Percentiles rank a stretch among this genome's conserved stretches.
These are phyloP conservation scores for Gasteruption jaculator DNA, from an alignment of 2,888 invertebrate genomes.

Conservation along the genomic window DNA sequence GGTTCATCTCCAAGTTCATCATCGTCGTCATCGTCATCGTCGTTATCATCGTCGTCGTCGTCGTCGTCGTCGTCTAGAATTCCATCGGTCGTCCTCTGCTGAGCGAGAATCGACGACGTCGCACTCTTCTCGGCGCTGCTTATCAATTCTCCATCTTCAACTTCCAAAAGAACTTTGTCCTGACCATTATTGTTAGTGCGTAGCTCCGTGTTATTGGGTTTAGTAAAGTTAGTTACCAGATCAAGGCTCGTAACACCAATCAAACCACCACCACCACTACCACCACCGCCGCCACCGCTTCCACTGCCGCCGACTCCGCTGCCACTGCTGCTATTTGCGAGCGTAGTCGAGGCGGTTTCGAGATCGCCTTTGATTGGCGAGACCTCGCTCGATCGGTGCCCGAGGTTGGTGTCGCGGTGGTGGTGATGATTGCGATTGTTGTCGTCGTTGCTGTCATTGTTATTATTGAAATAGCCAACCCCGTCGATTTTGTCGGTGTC, in stretches of 20 bases:
- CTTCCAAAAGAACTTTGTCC: constrained; percentile 21
- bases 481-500: constrained; percentile 21
- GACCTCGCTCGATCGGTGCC: constrained; percentile 24
- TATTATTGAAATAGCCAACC: constrained; percentile 33
- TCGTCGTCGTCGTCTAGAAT: constrained; percentile 26
- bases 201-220: constrained; percentile 40
- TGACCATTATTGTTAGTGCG: constrained; percentile 40
- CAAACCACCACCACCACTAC: constrained; percentile 24
- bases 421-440: constrained; percentile 20
- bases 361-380: constrained; percentile 26
- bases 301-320: constrained; percentile 2
- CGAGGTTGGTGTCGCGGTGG: constrained; percentile 10
- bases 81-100: constrained; percentile 20
- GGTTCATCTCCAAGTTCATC: neutral
- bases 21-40: neutral
- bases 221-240: constrained; percentile 39
- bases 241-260: constrained; percentile 28
- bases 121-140: constrained; percentile 8
- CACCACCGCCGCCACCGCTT: constrained; percentile 2
- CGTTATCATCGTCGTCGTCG: constrained; percentile 20
- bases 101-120: constrained; percentile 15
- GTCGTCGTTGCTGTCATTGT: constrained; percentile 10
- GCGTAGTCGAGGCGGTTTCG: constrained; percentile 9
- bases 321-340: constrained; percentile 15
- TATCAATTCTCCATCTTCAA: constrained; percentile 21